Conservation (phyloP, 2,888 invertebrate genomes). For the Eudasyphora cyanicolor region DNA sequence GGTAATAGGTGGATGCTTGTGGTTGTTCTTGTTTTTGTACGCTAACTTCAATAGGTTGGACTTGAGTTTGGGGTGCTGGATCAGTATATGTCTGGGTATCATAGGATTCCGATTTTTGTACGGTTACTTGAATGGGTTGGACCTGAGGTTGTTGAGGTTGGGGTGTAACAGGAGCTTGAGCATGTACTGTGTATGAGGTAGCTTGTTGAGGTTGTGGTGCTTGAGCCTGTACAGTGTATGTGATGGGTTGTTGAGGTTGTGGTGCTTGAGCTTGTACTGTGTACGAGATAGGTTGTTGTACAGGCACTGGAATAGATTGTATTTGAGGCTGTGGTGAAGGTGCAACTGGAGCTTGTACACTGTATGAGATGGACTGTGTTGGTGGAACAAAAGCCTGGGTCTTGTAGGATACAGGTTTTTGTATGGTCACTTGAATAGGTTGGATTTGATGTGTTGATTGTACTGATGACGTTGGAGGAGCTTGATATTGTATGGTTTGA, state of each 20-base stretch:
- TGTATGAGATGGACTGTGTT: background rate
- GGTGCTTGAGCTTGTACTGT: background rate
- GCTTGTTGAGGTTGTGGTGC: background rate
- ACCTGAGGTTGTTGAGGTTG: background rate
- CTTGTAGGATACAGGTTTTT: conserved; percentile 53
- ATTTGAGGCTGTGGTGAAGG: background rate
- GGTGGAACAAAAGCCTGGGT: background rate
- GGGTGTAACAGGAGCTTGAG: background rate
- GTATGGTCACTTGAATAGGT: conserved; percentile 53
- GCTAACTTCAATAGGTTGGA: background rate
- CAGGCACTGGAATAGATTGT: background rate
- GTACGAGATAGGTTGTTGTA: background rate
- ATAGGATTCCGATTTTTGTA: conserved; percentile 58
- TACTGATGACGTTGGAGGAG: conserved; percentile 45
- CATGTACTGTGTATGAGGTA: background rate
- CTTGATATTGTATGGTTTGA: conserved; percentile 47
- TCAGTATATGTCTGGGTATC: background rate
- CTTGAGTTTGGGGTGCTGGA: background rate
- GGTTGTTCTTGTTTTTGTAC: conserved; percentile 16
- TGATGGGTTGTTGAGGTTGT: background rate
- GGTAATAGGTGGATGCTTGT: background rate
- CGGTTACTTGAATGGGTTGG: conserved; percentile 44
- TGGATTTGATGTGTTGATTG: conserved; percentile 52
- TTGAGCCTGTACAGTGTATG: background rate
- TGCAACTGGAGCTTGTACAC: background rate